phyloP scores from a whole-genome alignment of 2,888 invertebrate genomes.

The Elysia crispata region DNA sequence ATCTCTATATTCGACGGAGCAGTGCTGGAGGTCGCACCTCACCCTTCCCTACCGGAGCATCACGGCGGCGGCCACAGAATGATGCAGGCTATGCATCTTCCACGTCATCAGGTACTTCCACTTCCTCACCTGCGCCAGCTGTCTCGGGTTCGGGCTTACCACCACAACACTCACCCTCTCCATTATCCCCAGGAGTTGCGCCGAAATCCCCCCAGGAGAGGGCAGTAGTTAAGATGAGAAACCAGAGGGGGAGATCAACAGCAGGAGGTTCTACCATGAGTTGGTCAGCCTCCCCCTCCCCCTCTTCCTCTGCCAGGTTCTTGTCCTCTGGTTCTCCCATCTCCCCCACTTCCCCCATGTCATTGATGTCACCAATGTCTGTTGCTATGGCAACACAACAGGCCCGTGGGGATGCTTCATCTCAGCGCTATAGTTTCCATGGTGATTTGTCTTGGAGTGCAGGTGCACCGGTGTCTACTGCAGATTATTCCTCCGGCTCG shows the following conservation, averaged over 20 bases:
- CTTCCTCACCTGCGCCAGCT: background rate
- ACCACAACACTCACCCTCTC: background rate
- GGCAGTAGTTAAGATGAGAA: background rate
- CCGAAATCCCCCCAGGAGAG: constrained; percentile 3
- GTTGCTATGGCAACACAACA: constrained; percentile 10
- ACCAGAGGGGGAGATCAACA: background rate
- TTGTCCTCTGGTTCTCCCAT: constrained; percentile 6
- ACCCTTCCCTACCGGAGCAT: constrained; percentile 54
- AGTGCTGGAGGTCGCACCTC: constrained; percentile 59
- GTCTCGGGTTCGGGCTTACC: background rate
- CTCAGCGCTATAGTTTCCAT: constrained; percentile 46
- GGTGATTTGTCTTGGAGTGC: constrained; percentile 38
- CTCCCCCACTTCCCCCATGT: constrained; percentile 16
- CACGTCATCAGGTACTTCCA: constrained; percentile 68
- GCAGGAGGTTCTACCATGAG: background rate
- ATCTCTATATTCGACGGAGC: constrained; percentile 52
- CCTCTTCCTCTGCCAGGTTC: no score
- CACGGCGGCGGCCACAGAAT: constrained; percentile 53
- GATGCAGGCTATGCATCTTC: constrained; percentile 71
- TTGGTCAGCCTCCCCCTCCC: background rate
- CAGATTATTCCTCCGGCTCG: background rate
- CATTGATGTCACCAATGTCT: constrained; percentile 35
- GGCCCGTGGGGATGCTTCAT: background rate
- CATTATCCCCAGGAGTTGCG: background rate
- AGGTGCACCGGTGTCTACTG: no score